phyloP scores from a whole-genome alignment of 2,113 vertebrate genomes.

The Etia nguti region DNA sequence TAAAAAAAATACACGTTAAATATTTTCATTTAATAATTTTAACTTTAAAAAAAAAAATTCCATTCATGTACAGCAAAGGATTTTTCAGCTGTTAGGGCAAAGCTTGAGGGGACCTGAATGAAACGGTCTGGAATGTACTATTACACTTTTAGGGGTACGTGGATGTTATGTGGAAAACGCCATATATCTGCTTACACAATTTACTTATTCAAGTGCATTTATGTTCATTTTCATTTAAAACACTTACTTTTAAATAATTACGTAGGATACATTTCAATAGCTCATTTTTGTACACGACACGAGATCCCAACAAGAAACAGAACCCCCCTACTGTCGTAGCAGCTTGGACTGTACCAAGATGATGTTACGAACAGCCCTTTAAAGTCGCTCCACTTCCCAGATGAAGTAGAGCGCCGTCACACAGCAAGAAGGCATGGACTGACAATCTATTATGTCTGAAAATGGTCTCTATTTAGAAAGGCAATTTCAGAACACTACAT shows the following conservation, averaged over 20 bases:
- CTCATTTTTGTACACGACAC: neutral
- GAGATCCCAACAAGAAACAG: neutral
- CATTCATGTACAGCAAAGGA: slow-evolving; percentile 59
- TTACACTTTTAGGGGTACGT: neutral
- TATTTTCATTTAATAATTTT: neutral
- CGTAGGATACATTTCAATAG: accelerated
- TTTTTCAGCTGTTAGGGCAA: slow-evolving; percentile 57
- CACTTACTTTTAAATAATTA: accelerated
- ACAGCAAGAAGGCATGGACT: neutral
- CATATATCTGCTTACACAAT: neutral
- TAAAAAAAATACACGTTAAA: neutral
- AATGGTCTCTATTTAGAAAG: neutral
- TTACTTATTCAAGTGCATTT: neutral
- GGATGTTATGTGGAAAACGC: neutral
- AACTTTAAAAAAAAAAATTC: neutral
- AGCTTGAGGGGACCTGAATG: slow-evolving; percentile 52
- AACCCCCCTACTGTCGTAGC: no score
- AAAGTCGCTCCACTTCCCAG: slow-evolving; percentile 64
- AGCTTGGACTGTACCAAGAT: slow-evolving; percentile 43
- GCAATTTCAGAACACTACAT: neutral
- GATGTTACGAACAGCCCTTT: slow-evolving; percentile 59
- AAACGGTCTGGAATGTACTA: slow-evolving; percentile 59
- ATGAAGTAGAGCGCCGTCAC: slow-evolving; percentile 30
- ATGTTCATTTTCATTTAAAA: neutral
- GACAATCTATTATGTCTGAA: neutral